Evolutionary conservation across 1,140 invertebrate genomes (phyloP).

Genomic region (Phocides pigmalion): DNA sequence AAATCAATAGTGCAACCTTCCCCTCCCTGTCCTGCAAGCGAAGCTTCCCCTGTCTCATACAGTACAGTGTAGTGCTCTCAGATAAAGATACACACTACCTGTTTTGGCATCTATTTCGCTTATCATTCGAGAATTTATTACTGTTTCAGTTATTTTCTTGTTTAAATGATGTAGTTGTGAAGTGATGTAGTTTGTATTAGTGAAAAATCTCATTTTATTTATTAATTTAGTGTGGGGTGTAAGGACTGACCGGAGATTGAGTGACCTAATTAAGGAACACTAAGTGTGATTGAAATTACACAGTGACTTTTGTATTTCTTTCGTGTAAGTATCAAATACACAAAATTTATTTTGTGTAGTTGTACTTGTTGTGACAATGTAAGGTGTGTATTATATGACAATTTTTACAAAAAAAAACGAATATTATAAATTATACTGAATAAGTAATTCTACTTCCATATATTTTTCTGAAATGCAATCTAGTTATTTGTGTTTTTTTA

Average conservation of each 20-base stretch:
- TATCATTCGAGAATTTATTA: neutral
- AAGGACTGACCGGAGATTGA: conserved; percentile 8
- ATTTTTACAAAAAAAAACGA: neutral
- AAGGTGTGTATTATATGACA: neutral
- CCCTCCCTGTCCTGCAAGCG: conserved; percentile 27
- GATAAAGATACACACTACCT: conserved; percentile 9
- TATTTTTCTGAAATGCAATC: neutral
- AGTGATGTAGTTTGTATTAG: neutral
- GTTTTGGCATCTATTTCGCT: neutral
- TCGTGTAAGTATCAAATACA: conserved; percentile 5
- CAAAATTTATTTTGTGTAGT: neutral
- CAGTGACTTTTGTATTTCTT: conserved; percentile 5
- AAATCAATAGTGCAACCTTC: conserved; percentile 33
- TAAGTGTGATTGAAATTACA: conserved; percentile 7
- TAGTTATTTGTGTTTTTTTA: neutral
- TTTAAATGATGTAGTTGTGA: neutral
- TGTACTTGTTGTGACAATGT: neutral
- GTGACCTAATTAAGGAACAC: conserved; percentile 15
- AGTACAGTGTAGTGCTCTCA: conserved; percentile 25
- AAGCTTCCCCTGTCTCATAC: conserved; percentile 18
- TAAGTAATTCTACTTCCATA: too few relatives aligned
- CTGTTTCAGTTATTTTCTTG: neutral
- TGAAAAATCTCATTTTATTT: neutral
- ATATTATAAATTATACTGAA: neutral
- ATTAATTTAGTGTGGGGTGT: neutral